Evolutionary conservation across 2,113 vertebrate species (phyloP).

Genomic region (Lophius piscatorius): DNA sequence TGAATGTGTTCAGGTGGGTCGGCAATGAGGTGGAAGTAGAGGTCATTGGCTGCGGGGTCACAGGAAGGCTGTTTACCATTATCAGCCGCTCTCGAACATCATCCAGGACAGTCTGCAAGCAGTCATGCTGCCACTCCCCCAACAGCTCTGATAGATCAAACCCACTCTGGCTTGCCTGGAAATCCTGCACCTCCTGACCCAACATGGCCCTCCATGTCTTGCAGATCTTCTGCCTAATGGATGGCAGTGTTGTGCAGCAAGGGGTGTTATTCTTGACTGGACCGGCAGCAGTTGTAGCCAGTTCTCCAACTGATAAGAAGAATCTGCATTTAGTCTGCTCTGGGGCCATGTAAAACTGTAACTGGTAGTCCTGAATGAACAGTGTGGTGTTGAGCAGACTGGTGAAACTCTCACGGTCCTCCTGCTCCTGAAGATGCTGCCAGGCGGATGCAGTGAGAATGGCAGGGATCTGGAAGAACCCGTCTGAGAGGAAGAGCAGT

Average conservation of each 20-base stretch:
- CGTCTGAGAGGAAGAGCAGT: constrained; percentile 69
- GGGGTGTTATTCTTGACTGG: constrained; percentile 12
- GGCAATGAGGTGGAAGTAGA: background rate
- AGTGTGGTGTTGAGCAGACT: constrained; percentile 58
- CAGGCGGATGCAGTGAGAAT: constrained; percentile 57
- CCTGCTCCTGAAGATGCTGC: constrained; percentile 58
- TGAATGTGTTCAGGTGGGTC: background rate
- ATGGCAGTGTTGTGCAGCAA: constrained; percentile 39
- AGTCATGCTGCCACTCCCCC: constrained; percentile 59
- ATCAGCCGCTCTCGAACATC: constrained; percentile 34
- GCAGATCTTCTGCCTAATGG: constrained; percentile 46
- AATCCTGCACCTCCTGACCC: constrained; percentile 7
- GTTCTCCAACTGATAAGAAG: constrained; percentile 43
- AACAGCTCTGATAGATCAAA: constrained; percentile 53
- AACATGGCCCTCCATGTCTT: constrained; percentile 40
- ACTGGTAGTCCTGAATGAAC: constrained; percentile 32
- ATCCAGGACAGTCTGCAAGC: constrained; percentile 29
- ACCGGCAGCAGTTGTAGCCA: constrained; percentile 26
- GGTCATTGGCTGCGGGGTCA: constrained; percentile 30
- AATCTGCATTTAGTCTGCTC: constrained; percentile 53
- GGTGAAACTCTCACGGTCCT: constrained; percentile 54
- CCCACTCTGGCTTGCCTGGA: constrained; percentile 29
- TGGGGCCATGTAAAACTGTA: constrained; percentile 46
- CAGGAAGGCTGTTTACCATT: fast-evolving
- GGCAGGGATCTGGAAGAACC: constrained; percentile 59